Evolutionary conservation across 2,113 vertebrate species (phyloP).

Genomic region (Sula dactylatra): DNA sequence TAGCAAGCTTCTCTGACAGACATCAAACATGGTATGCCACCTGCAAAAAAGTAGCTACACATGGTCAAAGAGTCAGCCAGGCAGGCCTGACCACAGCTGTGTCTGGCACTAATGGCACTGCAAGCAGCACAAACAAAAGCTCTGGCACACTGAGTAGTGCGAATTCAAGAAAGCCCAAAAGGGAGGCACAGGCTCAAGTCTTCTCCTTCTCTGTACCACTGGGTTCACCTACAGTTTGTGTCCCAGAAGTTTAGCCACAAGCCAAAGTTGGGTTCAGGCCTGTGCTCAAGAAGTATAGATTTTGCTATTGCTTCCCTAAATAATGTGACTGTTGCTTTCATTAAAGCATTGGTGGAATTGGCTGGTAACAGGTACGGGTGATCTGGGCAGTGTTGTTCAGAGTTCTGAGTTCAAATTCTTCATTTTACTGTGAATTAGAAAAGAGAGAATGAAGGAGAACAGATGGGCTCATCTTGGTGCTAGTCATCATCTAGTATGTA

Average conservation of each 20-base stretch:
- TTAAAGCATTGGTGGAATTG: not conserved
- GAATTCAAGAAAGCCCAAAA: not conserved
- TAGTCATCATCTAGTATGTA: not conserved
- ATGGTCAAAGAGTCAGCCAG: not conserved
- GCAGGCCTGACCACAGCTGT: not conserved
- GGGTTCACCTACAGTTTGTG: not conserved
- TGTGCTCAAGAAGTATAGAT: not conserved
- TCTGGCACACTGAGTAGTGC: not conserved
- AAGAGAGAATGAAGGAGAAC: not conserved
- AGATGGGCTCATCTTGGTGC: not conserved
- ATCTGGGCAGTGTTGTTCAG: not conserved
- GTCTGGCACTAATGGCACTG: not conserved
- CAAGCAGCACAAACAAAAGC: not conserved
- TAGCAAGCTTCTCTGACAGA: not conserved
- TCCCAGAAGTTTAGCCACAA: not conserved
- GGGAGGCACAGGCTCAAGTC: not conserved
- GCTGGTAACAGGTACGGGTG: not conserved
- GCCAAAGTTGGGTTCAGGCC: not conserved
- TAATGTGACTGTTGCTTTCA: not conserved
- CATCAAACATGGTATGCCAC: not conserved
- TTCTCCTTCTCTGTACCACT: not conserved
- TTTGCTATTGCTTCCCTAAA: not conserved
- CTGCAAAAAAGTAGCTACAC: not conserved
- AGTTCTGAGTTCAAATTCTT: not conserved
- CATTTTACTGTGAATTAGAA: rapidly evolving